Percentiles rank a stretch among this genome's conserved stretches.
phyloP scores from a whole-genome alignment of 2,888 invertebrate genomes.

The Oegoconia quadripuncta region DNA sequence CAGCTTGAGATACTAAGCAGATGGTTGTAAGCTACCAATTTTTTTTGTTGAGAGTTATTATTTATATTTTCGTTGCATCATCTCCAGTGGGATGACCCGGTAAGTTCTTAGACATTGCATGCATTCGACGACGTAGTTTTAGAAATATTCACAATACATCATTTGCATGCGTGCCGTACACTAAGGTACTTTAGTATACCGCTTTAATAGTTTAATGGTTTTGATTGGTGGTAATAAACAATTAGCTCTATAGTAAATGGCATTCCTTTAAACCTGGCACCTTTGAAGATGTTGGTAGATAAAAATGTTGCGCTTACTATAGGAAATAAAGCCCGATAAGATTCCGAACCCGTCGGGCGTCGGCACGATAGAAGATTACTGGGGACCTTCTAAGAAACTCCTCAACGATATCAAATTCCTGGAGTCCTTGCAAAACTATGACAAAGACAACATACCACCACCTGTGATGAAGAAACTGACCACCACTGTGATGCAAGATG shows the following conservation, averaged over 20 bases:
- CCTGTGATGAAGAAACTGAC: constrained; percentile 90
- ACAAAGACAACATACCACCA: constrained; percentile 95
- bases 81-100: constrained; percentile 48
- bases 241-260: no score
- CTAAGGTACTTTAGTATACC: no score
- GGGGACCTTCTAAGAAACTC: constrained; percentile 93
- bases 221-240: no score
- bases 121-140: no score
- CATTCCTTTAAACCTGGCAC: no score
- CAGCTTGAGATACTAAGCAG: no score
- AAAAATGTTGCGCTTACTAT: constrained; percentile 14
- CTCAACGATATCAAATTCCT: constrained; percentile 95
- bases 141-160: no score
- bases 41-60: constrained; percentile 2
- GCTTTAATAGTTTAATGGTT: no score
- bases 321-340: constrained; percentile 93
- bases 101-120: constrained; percentile 38
- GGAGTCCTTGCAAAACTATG: constrained; percentile 90
- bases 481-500: constrained; percentile 88
- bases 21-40: no score
- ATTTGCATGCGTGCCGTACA: no score
- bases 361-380: constrained; percentile 93
- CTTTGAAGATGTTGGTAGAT: no score
- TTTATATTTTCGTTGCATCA: constrained; percentile 1
- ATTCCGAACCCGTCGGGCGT: constrained; percentile 90